Conservation (phyloP, 2,797 vertebrate genomes). For the Myripristis murdjan region DNA sequence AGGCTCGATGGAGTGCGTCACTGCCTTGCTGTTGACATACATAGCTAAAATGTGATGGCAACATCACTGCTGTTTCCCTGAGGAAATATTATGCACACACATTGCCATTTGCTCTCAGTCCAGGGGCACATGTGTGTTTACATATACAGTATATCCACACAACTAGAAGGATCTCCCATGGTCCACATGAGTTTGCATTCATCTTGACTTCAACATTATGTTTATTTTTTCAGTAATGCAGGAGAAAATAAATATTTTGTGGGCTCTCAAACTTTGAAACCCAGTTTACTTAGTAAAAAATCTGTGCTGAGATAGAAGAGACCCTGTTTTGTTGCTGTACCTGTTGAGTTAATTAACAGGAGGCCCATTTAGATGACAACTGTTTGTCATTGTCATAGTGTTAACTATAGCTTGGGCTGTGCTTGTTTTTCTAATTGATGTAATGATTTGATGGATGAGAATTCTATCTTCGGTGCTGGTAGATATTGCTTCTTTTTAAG, state of each 20-base stretch:
- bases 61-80: not conserved
- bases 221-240: not conserved
- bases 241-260: not conserved
- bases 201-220: not conserved
- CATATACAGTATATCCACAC: slow-evolving; percentile 2
- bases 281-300: slow-evolving; percentile 3
- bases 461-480: not conserved
- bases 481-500: too few relatives aligned
- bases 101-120: slow-evolving; percentile 12
- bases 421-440: too few relatives aligned
- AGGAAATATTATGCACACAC: slow-evolving; percentile 9
- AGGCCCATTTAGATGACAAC: slow-evolving; percentile 46
- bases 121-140: not conserved
- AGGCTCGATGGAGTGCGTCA: not conserved
- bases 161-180: slow-evolving; percentile 13
- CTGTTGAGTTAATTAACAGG: slow-evolving; percentile 55
- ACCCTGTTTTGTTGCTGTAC: slow-evolving; percentile 22
- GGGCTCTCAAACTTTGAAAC: not conserved
- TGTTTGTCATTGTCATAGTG: not conserved
- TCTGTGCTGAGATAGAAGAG: slow-evolving; percentile 10
- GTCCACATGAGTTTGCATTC: not conserved
- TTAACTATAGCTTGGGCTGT: slow-evolving; percentile 16
- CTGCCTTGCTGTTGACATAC: not conserved
- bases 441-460: not conserved
- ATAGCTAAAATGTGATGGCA: slow-evolving; percentile 1